Evolutionary conservation across 2,113 vertebrate genomes (phyloP).

Genomic region (Indicator maculatus): DNA sequence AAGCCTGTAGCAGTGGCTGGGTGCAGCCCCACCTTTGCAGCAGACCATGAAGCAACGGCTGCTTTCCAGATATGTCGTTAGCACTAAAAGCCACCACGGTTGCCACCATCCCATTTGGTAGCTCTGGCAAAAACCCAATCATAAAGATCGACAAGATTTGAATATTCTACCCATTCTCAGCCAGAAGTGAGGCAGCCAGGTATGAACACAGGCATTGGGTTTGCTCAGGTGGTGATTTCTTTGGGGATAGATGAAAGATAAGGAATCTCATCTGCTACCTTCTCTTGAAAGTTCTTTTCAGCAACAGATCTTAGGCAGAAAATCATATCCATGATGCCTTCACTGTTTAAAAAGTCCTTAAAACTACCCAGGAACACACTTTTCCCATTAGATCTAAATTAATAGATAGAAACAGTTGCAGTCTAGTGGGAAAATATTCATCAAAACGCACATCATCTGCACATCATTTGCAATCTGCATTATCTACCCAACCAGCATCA

Average conservation of each 20-base stretch:
- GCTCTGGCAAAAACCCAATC: neutral
- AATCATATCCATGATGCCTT: accelerated
- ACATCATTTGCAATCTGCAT: conserved; percentile 65
- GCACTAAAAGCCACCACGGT: neutral
- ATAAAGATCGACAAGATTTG: neutral
- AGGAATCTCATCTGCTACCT: neutral
- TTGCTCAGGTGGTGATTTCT: neutral
- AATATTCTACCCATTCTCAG: neutral
- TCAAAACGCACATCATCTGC: conserved; percentile 70
- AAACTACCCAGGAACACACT: conserved; percentile 52
- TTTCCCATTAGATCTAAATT: conserved; percentile 66
- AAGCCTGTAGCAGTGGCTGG: neutral
- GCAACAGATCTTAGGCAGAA: neutral
- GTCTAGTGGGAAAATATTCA: conserved; percentile 69
- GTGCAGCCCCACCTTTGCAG: neutral
- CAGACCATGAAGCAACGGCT: neutral
- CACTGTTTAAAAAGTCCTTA: neutral
- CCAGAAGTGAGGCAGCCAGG: neutral
- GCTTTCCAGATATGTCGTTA: neutral
- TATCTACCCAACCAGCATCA: conserved; percentile 45
- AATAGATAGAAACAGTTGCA: conserved; percentile 67
- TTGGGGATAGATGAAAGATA: neutral
- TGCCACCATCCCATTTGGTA: neutral
- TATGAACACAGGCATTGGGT: accelerated
- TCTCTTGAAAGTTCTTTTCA: neutral